phyloP scores from a whole-genome alignment of 2,797 vertebrate species.

The Hoplostethus atlanticus region DNA sequence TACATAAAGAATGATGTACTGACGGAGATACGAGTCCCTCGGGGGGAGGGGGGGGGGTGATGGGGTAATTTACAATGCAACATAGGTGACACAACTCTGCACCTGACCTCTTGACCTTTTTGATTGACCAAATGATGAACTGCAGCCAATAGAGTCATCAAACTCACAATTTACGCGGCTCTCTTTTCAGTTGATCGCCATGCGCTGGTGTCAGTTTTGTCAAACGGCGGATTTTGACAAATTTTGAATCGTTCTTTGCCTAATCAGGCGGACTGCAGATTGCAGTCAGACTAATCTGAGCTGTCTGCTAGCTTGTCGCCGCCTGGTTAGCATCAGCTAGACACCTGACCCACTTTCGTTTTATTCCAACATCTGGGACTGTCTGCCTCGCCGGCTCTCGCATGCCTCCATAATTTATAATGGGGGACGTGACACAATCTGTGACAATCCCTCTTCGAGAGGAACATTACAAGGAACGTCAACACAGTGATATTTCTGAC shows the following conservation, averaged over 20 bases:
- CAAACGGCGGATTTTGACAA: no score
- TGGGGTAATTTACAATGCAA: conserved; percentile 12
- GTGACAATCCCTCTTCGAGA: conserved; percentile 32
- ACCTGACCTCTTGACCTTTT: conserved; percentile 51
- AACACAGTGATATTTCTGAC: neutral
- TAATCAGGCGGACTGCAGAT: neutral
- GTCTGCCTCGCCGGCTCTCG: conserved; percentile 45
- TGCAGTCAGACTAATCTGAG: neutral
- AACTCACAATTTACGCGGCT: neutral
- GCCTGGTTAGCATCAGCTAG: conserved; percentile 30
- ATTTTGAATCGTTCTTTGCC: neutral
- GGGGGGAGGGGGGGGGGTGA: neutral
- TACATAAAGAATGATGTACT: conserved; percentile 17
- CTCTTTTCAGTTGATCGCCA: neutral
- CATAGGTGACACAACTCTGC: conserved; percentile 4
- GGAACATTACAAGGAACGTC: neutral
- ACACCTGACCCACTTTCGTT: conserved; percentile 71
- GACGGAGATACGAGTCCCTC: neutral
- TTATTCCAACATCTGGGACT: conserved; percentile 66
- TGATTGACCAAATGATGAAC: conserved; percentile 21
- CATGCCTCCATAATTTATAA: conserved; percentile 53
- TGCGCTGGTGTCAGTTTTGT: no score
- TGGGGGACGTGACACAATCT: conserved; percentile 29
- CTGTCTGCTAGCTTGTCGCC: conserved; percentile 26
- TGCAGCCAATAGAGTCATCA: neutral